Evolutionary conservation across 2,113 vertebrate genomes (phyloP).

Genomic region (Erythrolamprus reginae): DNA sequence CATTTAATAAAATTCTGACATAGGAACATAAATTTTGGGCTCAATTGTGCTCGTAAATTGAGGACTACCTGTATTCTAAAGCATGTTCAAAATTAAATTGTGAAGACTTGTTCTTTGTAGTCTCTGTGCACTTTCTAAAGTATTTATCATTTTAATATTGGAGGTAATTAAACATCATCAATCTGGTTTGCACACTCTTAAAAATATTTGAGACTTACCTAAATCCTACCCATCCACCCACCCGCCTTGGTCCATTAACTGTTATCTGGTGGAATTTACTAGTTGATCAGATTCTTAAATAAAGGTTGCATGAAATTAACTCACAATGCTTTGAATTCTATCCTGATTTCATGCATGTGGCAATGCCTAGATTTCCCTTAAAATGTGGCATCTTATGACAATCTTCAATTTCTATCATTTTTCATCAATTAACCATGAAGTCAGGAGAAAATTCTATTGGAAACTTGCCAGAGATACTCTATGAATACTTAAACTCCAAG

Average conservation of each 20-base stretch:
- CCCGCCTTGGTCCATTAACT: no score
- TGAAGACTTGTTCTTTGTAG: neutral
- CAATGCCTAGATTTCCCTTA: neutral
- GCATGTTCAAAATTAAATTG: neutral
- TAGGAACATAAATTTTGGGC: no score
- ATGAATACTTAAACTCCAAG: neutral
- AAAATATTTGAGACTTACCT: no score
- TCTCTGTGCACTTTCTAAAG: neutral
- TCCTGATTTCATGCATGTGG: neutral
- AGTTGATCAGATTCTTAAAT: neutral
- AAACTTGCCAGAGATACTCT: neutral
- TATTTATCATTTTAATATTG: neutral
- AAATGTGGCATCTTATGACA: neutral
- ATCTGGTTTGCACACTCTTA: neutral
- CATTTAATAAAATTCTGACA: no score
- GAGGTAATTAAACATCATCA: neutral
- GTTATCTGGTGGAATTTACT: neutral
- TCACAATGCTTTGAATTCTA: neutral
- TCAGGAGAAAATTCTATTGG: neutral
- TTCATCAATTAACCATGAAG: neutral
- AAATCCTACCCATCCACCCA: neutral
- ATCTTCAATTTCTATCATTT: neutral
- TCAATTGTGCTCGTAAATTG: no score
- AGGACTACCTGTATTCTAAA: neutral
- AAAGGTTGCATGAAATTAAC: neutral